Conservation (phyloP, 2,888 invertebrate species). For the Seira musarum region DNA sequence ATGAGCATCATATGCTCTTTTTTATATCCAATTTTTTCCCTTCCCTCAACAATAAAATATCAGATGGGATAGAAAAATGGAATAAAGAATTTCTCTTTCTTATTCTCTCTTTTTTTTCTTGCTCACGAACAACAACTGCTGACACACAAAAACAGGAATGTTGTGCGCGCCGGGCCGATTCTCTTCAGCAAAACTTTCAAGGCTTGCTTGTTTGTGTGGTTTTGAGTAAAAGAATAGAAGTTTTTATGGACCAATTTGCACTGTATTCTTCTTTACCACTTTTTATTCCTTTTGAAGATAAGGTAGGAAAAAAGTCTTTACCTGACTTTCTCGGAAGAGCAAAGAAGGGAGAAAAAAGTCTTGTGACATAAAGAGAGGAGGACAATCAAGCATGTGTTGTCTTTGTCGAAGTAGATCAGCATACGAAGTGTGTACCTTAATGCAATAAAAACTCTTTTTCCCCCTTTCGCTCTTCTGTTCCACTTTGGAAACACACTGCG, state of each 20-base stretch:
- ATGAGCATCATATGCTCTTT: too few relatives aligned
- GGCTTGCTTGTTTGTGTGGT: not conserved
- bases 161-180: too few relatives aligned
- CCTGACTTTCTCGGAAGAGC: slow-evolving; percentile 6
- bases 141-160: too few relatives aligned
- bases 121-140: too few relatives aligned
- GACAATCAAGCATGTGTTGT: slow-evolving; percentile 18
- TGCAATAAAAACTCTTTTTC: slow-evolving; percentile 3
- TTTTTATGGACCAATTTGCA: slow-evolving; percentile 39
- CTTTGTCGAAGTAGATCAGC: not conserved
- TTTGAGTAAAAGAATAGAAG: slow-evolving; percentile 10
- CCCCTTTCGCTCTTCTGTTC: not conserved
- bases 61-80: too few relatives aligned
- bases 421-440: not conserved
- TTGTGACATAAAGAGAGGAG: slow-evolving; percentile 4
- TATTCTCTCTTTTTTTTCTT: too few relatives aligned
- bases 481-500: slow-evolving; percentile 1
- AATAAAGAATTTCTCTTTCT: too few relatives aligned
- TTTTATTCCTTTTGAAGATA: too few relatives aligned
- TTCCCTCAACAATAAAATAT: too few relatives aligned
- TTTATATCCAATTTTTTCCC: too few relatives aligned
- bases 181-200: too few relatives aligned
- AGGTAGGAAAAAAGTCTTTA: not conserved
- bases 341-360: not conserved
- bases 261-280: slow-evolving; percentile 19